phyloP scores from a whole-genome alignment of 2,113 vertebrate species.

The Macrotis lagotis region DNA sequence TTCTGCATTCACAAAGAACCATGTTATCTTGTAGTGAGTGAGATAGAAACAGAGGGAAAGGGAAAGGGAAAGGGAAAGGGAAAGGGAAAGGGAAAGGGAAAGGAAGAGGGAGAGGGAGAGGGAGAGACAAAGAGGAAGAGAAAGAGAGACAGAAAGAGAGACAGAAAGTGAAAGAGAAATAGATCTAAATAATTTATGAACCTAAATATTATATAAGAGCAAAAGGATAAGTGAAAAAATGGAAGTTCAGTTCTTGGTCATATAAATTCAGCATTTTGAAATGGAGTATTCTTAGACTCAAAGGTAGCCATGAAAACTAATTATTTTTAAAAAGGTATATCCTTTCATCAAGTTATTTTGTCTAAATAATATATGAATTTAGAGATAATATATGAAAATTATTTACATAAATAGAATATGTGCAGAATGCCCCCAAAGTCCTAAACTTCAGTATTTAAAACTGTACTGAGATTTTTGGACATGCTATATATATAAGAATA shows the following conservation, averaged over 20 bases:
- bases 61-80: too few relatives aligned
- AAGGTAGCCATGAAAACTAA: not conserved
- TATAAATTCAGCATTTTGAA: conserved; percentile 36
- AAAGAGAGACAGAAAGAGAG: not conserved
- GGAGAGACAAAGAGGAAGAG: not conserved
- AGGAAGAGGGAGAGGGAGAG: not conserved
- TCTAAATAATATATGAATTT: conserved; percentile 59
- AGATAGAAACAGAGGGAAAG: not conserved
- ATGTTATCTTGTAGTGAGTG: not conserved
- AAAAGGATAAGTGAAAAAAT: conserved; percentile 52
- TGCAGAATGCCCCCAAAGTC: not conserved
- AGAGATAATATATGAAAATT: not conserved
- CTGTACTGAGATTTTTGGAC: not conserved
- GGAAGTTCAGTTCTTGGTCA: conserved; percentile 60
- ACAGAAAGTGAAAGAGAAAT: not conserved
- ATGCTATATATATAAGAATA: conserved; percentile 50
- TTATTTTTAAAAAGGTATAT: conserved; percentile 24
- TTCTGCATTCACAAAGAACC: not conserved
- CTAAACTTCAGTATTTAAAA: not conserved
- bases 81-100: too few relatives aligned
- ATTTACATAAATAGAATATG: not conserved
- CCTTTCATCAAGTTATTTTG: not conserved
- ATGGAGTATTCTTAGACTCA: conserved; percentile 11
- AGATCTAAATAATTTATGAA: conserved; percentile 59
- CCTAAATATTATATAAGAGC: conserved; percentile 52